Evolutionary conservation across 2,888 invertebrate genomes (phyloP).

Genomic region (Lithophane leautieri): DNA sequence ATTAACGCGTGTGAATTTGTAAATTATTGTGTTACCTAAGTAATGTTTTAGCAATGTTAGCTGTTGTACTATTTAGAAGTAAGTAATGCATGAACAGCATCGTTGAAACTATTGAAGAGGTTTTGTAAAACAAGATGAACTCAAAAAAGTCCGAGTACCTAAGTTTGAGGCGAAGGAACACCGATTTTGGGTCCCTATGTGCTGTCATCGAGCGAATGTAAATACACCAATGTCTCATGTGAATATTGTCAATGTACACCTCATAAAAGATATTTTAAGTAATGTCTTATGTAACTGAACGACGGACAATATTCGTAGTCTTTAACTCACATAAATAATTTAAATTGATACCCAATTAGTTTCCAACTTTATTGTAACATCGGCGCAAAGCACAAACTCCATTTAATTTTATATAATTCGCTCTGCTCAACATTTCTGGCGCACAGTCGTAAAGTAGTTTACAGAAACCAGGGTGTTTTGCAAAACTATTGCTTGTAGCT

Average conservation of each 20-base stretch:
- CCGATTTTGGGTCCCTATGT: too few species aligned
- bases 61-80: conserved; percentile 16
- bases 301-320: not conserved
- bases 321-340: conserved; percentile 23
- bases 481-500: conserved; percentile 57
- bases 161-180: not conserved
- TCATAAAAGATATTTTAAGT: not conserved
- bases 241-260: not conserved
- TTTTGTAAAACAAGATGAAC: not conserved
- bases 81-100: conserved; percentile 3
- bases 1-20: conserved; percentile 62
- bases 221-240: not conserved
- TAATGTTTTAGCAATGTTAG: conserved; percentile 36
- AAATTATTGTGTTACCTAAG: conserved; percentile 53
- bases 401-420: conserved; percentile 51
- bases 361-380: conserved; percentile 26
- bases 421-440: conserved; percentile 22
- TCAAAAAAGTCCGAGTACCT: not conserved
- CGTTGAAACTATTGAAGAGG: not conserved
- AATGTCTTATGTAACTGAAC: not conserved
- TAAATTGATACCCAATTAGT: conserved; percentile 37
- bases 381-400: conserved; percentile 13
- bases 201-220: not conserved
- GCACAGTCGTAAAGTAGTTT: conserved; percentile 40
- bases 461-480: conserved; percentile 58